Evolutionary conservation across 2,113 vertebrate species (phyloP), one percentile per base, ranked within the genome.

Genomic region (Leptocoma aspasia): DNA sequence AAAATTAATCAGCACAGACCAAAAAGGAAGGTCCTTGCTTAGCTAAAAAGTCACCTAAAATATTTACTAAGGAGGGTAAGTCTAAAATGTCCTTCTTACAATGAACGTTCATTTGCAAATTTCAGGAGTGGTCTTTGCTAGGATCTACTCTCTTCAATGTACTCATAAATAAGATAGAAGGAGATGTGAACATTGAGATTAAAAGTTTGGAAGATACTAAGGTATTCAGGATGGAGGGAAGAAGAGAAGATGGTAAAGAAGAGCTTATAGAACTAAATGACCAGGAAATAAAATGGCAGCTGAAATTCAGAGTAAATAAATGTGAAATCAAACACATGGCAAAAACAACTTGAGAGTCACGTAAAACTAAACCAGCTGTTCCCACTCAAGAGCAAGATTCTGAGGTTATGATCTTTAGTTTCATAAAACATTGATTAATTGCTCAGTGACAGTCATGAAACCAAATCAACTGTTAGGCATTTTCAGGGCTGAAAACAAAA

Each of bases 301-400:
- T 91, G 63, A 90, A 79, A 85, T 71, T 70, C 44, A 42, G 24
- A 27, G 28, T 72, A 91, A 69, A 68, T 52, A 66, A 60, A 85
- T 49, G 28, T 66, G 60, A 81, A 94, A 57, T 80, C 76, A 81
- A 73, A 65, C 65, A 87, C 22, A 18, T 71, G 60, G 28, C 45
- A 41, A 71, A 82, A 88, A 53, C 37, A 59, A 19, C 65, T 56
- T 44, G 15, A 6, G 33, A 63, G 41, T 87, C 49, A 10, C 18
- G 39, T 76, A 71, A 91, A 94, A 86, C 28, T 90, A 49, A 93
- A 49, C 82, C 92, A 92, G 84, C 85, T 95, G 90, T 82, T 90
- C 88, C 75, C 37, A 49, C 70, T 96, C 73, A 82, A 68, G 61
- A 64, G 56, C 53, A 87, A 45, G 78, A 85, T 91, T 84, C 70